These are phyloP conservation scores for Callionymus lyra DNA, from an alignment of 2,113 vertebrate genomes.

Conservation along the genomic window DNA sequence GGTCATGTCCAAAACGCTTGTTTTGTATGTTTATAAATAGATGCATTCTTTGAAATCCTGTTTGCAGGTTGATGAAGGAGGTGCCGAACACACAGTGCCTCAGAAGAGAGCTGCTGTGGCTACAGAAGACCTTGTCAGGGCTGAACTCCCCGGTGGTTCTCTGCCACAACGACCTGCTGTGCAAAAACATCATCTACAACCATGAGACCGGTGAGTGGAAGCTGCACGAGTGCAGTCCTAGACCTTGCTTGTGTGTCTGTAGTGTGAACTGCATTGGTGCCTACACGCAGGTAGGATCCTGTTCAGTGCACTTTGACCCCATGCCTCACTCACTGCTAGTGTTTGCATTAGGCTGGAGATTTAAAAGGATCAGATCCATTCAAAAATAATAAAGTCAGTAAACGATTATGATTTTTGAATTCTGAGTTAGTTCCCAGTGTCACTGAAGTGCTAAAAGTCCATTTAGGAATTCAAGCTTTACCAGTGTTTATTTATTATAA, in stretches of 20 bases:
- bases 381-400: no score
- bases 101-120: conserved; percentile 87
- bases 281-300: conserved; percentile 34
- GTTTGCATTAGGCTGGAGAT: conserved; percentile 24
- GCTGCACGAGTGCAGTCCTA: conserved; percentile 6
- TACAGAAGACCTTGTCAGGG: conserved; percentile 83
- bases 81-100: conserved; percentile 77
- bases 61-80: conserved; percentile 75
- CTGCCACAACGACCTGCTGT: conserved; percentile 96
- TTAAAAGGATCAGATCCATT: conserved; percentile 20
- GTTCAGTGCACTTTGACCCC: conserved; percentile 18
- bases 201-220: conserved; percentile 80
- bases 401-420: no score
- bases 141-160: conserved; percentile 93
- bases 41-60: no score
- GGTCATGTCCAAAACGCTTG: no score
- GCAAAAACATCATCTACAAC: conserved; percentile 99
- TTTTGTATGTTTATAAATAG: no score
- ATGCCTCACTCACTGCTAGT: conserved; percentile 28
- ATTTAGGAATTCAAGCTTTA: no score
- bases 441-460: no score
- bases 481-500: no score
- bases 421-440: no score
- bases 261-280: conserved; percentile 22
- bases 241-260: conserved; percentile 19